These are phyloP conservation scores for Parascotia fuliginaria DNA, from an alignment of 2,888 invertebrate genomes.

Conservation along the genomic window DNA sequence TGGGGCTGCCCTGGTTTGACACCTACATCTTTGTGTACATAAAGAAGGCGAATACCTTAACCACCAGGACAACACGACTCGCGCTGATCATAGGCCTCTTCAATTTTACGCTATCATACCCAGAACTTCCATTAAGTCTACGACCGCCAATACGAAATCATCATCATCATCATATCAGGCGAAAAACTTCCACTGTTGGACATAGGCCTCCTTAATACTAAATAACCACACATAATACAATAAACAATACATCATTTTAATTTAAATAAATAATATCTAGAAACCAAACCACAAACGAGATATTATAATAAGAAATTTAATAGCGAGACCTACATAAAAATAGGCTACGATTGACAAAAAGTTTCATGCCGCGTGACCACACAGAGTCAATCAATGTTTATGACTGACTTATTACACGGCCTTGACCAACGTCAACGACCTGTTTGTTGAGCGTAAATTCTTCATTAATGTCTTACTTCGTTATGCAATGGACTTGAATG, in stretches of 20 bases:
- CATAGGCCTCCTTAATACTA: neutral
- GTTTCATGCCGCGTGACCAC: conserved; percentile 27
- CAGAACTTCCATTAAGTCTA: no score
- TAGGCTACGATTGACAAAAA: conserved; percentile 22
- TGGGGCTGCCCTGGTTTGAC: no score
- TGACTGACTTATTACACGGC: conserved; percentile 13
- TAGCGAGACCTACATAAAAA: conserved; percentile 22
- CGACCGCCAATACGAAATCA: no score
- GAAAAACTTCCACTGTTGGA: no score
- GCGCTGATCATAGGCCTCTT: no score
- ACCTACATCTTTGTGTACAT: no score
- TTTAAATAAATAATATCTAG: neutral
- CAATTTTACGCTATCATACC: no score
- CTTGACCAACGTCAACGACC: conserved; percentile 11
- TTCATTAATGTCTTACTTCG: conserved; percentile 1
- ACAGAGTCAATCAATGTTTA: conserved; percentile 13
- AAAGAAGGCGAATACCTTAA: no score
- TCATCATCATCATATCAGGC: no score
- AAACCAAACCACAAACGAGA: neutral
- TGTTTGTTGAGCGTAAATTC: neutral
- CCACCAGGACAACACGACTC: no score
- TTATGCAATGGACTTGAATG: no score
- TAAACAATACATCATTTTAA: neutral
- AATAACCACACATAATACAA: neutral
- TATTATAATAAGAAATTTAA: neutral